Percentiles rank a stretch among this genome's conserved stretches.
These are phyloP conservation scores for Aviceda subcristata DNA, from an alignment of 2,113 vertebrate genomes.

Conservation along the genomic window DNA sequence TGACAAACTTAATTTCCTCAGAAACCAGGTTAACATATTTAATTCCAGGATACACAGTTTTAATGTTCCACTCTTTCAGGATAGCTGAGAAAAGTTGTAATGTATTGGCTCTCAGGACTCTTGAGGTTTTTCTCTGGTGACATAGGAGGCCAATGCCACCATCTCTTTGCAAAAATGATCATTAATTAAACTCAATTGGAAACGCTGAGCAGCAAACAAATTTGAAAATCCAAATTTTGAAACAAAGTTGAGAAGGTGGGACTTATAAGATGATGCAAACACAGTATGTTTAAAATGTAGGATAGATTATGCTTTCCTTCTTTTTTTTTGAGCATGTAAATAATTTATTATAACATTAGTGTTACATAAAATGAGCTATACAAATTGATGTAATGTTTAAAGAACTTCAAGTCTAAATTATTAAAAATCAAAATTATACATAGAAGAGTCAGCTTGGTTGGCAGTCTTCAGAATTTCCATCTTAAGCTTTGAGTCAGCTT, in stretches of 20 bases:
- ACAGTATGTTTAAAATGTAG: neutral
- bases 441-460: neutral
- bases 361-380: neutral
- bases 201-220: neutral
- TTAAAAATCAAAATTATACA: neutral
- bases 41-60: neutral
- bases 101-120: neutral
- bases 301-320: neutral
- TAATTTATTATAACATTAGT: neutral
- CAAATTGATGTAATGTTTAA: neutral
- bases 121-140: neutral
- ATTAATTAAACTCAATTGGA: neutral
- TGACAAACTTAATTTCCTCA: neutral
- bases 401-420: neutral
- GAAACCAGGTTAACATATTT: neutral
- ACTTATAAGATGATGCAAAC: neutral
- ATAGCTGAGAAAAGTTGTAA: neutral
- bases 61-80: neutral
- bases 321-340: neutral
- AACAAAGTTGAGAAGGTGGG: neutral
- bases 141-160: accelerated
- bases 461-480: neutral
- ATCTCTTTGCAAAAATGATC: neutral
- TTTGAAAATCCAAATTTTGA: neutral
- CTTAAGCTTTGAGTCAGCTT: neutral